phyloP scores from a whole-genome alignment of 2,888 invertebrate species.

The Apodemia duryi region DNA sequence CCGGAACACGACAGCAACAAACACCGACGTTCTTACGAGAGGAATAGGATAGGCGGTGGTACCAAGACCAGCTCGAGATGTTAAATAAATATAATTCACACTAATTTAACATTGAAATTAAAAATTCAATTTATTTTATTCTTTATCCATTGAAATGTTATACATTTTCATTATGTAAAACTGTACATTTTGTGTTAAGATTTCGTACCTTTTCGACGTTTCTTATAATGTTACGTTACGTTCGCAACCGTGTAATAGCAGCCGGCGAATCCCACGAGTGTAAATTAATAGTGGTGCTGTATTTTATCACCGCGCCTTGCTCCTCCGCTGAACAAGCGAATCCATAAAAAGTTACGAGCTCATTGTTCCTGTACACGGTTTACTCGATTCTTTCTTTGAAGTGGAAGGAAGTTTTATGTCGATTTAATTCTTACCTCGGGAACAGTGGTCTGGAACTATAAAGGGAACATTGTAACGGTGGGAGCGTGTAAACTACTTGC shows the following conservation, averaged over 20 bases:
- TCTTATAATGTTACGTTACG: neutral
- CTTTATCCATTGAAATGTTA: no score
- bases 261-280: conserved; percentile 19
- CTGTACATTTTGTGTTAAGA: no score
- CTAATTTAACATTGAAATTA: no score
- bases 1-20: no score
- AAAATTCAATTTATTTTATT: no score
- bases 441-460: neutral
- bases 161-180: no score
- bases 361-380: conserved; percentile 37
- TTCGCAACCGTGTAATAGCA: conserved; percentile 17
- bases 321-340: conserved; percentile 22
- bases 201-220: neutral
- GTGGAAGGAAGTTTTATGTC: conserved; percentile 11
- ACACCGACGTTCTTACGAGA: no score
- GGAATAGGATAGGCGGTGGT: no score
- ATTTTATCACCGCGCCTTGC: conserved; percentile 30
- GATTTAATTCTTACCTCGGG: conserved; percentile 17
- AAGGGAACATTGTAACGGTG: neutral
- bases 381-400: conserved; percentile 25
- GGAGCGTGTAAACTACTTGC: neutral
- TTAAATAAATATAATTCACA: no score
- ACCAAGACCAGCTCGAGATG: no score
- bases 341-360: conserved; percentile 41
- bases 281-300: conserved; percentile 25